phyloP scores from a whole-genome alignment of 2,888 invertebrate species.

The Brachypterus glaber region DNA sequence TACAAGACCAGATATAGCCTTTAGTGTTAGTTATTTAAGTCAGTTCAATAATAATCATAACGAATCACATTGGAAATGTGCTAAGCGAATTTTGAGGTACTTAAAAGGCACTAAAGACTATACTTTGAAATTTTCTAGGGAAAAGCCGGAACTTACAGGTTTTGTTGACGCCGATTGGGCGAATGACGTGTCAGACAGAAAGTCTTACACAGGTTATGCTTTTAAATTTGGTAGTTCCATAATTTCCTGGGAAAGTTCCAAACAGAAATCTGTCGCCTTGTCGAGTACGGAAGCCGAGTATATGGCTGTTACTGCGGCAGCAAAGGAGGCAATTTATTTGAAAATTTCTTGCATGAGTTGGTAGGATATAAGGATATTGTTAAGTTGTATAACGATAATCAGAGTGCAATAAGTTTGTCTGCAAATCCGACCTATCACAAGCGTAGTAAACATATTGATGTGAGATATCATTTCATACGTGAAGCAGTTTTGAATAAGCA shows the following conservation, averaged over 20 bases:
- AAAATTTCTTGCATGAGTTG: constrained; percentile 14
- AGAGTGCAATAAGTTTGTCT: constrained; percentile 16
- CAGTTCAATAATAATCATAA: constrained; percentile 17
- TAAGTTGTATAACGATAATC: constrained; percentile 15
- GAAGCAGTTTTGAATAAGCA: constrained; percentile 10
- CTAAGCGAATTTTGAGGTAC: constrained; percentile 2
- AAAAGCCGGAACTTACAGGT: constrained; percentile 8
- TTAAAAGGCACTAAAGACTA: too few relatives aligned
- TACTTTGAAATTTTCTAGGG: background rate
- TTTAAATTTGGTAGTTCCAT: constrained; percentile 9
- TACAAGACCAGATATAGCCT: too few relatives aligned
- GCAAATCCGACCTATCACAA: constrained; percentile 15
- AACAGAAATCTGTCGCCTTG: constrained; percentile 12
- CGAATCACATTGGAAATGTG: constrained; percentile 15
- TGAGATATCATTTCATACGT: constrained; percentile 17
- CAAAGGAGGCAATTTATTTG: constrained; percentile 16
- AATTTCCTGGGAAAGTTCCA: constrained; percentile 15
- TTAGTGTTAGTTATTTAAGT: too few relatives aligned
- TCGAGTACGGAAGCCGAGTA: too few relatives aligned
- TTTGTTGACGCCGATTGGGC: constrained; percentile 17
- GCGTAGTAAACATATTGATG: constrained; percentile 17
- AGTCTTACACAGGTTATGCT: constrained; percentile 15
- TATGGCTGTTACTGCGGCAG: constrained; percentile 8
- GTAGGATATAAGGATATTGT: constrained; percentile 6
- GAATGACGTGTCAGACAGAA: constrained; percentile 9